A percentile compares a stretch with the other conserved stretches of the same genome.
Evolutionary conservation across 2,888 invertebrate genomes (phyloP).

Genomic region (Stenodema calcarata): DNA sequence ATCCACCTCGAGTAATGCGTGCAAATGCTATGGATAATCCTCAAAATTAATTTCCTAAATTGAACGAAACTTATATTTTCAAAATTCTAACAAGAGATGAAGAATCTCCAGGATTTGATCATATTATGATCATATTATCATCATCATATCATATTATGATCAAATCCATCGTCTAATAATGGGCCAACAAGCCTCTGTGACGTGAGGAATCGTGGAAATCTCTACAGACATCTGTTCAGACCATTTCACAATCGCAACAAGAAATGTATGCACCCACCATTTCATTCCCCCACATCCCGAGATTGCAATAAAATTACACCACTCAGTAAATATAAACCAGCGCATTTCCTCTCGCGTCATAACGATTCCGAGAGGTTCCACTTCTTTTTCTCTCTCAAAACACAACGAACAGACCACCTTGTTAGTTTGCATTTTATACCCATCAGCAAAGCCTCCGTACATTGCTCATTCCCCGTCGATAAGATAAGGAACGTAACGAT

Average conservation of each 20-base stretch:
- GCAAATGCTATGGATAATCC: too few relatives aligned
- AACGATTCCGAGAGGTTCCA: not conserved
- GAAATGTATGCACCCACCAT: not conserved
- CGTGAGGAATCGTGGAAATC: too few relatives aligned
- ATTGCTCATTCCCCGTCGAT: not conserved
- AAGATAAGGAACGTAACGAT: not conserved
- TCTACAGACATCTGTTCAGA: not conserved
- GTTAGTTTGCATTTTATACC: not conserved
- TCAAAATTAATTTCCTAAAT: too few relatives aligned
- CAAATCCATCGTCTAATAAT: too few relatives aligned
- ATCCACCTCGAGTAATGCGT: too few relatives aligned
- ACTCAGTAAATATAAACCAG: not conserved
- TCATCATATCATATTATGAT: too few relatives aligned
- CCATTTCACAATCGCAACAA: not conserved
- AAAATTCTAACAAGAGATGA: too few relatives aligned
- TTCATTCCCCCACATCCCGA: not conserved
- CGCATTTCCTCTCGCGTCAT: not conserved
- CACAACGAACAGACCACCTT: not conserved
- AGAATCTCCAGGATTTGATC: too few relatives aligned
- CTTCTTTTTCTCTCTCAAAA: not conserved
- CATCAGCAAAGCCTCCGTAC: not conserved
- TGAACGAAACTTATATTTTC: too few relatives aligned
- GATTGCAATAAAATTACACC: not conserved
- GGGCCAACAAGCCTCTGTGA: too few relatives aligned
- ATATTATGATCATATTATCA: too few relatives aligned